Evolutionary conservation across 2,888 invertebrate species (phyloP).

Genomic region (Harpagoxenus sublaevis): DNA sequence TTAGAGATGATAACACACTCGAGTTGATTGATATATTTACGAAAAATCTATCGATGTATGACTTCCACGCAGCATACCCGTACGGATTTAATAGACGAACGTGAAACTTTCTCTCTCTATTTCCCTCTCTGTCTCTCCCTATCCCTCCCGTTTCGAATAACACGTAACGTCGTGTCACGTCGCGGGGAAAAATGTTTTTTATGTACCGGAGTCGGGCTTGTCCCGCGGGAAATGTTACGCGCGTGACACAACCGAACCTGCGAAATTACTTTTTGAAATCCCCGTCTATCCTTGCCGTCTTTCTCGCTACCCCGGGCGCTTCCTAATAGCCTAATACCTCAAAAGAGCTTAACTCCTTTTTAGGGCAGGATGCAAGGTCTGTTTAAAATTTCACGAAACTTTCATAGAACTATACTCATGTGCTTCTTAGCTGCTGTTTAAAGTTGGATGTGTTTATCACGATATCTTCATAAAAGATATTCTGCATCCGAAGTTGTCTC

Average conservation of each 20-base stretch:
- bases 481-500: background rate
- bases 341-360: constrained; percentile 44
- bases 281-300: constrained; percentile 7
- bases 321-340: constrained; percentile 28
- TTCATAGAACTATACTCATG: constrained; percentile 24
- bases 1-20: constrained; percentile 18
- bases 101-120: constrained; percentile 25
- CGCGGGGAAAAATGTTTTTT: constrained; percentile 64
- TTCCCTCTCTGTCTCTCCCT: background rate
- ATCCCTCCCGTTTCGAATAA: constrained; percentile 31
- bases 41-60: background rate
- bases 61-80: background rate
- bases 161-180: constrained; percentile 60
- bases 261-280: constrained; percentile 66
- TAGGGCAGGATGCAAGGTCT: constrained; percentile 8
- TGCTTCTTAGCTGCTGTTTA: constrained; percentile 20
- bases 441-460: constrained; percentile 25
- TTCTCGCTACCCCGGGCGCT: background rate
- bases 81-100: constrained; percentile 39
- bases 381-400: constrained; percentile 51
- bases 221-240: constrained; percentile 64
- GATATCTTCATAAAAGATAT: constrained; percentile 20
- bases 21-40: background rate
- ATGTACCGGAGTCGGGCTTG: constrained; percentile 59
- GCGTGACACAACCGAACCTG: constrained; percentile 60